phyloP scores from a whole-genome alignment of 2,797 vertebrate genomes.

The Chloroceryle inda region DNA sequence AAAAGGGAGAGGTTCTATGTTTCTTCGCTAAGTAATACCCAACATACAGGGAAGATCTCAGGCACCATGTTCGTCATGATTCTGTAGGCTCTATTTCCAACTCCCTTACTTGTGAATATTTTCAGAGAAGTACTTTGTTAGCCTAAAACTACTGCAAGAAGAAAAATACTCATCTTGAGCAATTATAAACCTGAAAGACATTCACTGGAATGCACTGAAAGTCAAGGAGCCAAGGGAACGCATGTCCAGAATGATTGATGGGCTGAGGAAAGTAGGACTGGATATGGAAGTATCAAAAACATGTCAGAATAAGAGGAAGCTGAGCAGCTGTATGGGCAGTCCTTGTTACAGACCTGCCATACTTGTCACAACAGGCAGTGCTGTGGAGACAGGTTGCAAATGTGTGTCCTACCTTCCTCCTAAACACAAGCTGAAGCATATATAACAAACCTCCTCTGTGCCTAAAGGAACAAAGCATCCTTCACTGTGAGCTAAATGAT shows the following conservation, averaged over 20 bases:
- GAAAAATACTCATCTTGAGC: not conserved
- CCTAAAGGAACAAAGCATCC: not conserved
- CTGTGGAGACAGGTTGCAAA: not conserved
- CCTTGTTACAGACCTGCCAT: not conserved
- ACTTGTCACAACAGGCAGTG: not conserved
- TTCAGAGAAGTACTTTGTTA: not conserved
- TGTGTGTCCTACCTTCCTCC: fast-evolving
- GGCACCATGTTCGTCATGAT: not conserved
- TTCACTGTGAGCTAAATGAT: not conserved
- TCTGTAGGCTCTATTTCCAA: not conserved
- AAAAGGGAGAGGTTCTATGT: not conserved
- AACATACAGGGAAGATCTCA: not conserved
- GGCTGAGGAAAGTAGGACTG: not conserved
- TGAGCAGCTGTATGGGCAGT: not conserved
- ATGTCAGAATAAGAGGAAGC: not conserved
- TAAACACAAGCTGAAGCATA: not conserved
- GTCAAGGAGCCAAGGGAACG: not conserved
- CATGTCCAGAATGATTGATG: not conserved
- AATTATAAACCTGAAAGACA: not conserved
- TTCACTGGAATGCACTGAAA: not conserved
- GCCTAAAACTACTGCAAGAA: not conserved
- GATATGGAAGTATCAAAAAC: not conserved
- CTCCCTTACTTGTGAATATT: not conserved
- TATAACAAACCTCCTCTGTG: not conserved
- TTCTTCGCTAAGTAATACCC: not conserved